Evolutionary conservation across 1,140 invertebrate genomes (phyloP), one percentile per base, ranked within the genome.

Genomic region (Frieseomelitta varia): DNA sequence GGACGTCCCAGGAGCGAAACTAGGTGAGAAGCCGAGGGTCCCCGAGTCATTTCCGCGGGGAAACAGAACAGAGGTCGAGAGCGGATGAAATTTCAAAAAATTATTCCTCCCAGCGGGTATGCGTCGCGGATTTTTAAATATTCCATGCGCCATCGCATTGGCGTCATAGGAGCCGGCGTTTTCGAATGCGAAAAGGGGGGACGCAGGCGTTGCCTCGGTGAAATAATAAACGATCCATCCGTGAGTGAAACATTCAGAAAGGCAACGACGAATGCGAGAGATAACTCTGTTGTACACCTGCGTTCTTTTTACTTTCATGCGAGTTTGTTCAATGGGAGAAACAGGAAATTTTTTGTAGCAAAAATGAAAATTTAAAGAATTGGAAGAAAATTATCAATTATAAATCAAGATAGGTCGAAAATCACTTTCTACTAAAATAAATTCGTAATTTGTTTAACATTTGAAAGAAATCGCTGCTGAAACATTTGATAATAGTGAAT

Each of bases 181-280:
- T 81, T n/a, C 75, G 30, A 58, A n/a, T 34, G 67, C 8, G 21
- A 47, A 30, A 55, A 24, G 56, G 39, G 68, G 34, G 47, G 8
- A 79, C 65, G 30, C 39, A 24, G 3, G 17, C 68, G 4, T 24
- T 10, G 34, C 17, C 61, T n/a, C 56, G 72, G 24, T 63, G n/a
- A 72, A 77, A 73, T 71, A 88, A 84, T 85, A 76, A 84, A 85
- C 86, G 78, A 56, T 10, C 24, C 74, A 75, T 87, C 79, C 78
- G 63, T 77, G 56, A 87, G 85, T 74, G 86, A 82, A 87, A 87
- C 81, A 85, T 87, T 80, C 61, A 69, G 71, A 53, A 85, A 76
- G 61, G 67, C 27, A 72, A 71, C 63, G 76, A 34, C 53, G 69
- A 76, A 76, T 63, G 78, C 2, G 24, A 30, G 3, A 34, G 8